These are phyloP conservation scores for Monopterus albus DNA, from an alignment of 2,113 vertebrate species.

Conservation along the genomic window DNA sequence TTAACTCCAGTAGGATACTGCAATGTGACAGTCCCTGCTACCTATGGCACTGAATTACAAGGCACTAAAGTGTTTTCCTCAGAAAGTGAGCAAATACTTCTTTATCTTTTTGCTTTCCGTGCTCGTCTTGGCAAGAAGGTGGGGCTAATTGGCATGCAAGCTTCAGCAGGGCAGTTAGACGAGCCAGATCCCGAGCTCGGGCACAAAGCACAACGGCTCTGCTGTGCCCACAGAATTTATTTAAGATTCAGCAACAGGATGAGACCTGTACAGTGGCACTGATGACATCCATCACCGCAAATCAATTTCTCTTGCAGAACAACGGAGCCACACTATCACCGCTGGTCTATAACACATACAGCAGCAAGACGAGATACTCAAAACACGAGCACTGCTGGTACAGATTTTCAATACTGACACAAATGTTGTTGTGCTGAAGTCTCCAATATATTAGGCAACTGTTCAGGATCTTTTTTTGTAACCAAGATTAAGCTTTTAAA, in stretches of 20 bases:
- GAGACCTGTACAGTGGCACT: constrained; percentile 49
- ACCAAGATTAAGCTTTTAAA: too few relatives aligned
- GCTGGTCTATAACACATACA: too few relatives aligned
- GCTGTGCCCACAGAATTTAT: constrained; percentile 68
- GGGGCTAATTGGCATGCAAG: constrained; percentile 73
- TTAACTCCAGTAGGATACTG: constrained; percentile 13
- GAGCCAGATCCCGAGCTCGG: constrained; percentile 62
- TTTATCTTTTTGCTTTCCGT: constrained; percentile 40
- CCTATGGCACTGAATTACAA: constrained; percentile 27
- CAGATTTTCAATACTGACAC: neutral
- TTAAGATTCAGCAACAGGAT: constrained; percentile 70
- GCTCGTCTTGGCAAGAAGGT: constrained; percentile 35
- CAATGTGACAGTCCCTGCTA: neutral
- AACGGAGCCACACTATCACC: constrained; percentile 34
- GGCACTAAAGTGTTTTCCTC: constrained; percentile 37
- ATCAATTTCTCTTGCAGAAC: constrained; percentile 60
- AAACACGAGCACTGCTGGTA: neutral
- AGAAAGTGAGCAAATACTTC: constrained; percentile 45
- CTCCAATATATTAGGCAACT: neutral
- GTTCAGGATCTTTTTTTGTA: neutral
- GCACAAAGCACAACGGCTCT: constrained; percentile 63
- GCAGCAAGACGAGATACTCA: too few relatives aligned
- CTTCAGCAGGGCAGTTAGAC: constrained; percentile 33
- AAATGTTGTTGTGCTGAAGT: neutral
- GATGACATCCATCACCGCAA: constrained; percentile 63